Conservation (phyloP, 2,888 invertebrate genomes). For the Amiota communis region DNA sequence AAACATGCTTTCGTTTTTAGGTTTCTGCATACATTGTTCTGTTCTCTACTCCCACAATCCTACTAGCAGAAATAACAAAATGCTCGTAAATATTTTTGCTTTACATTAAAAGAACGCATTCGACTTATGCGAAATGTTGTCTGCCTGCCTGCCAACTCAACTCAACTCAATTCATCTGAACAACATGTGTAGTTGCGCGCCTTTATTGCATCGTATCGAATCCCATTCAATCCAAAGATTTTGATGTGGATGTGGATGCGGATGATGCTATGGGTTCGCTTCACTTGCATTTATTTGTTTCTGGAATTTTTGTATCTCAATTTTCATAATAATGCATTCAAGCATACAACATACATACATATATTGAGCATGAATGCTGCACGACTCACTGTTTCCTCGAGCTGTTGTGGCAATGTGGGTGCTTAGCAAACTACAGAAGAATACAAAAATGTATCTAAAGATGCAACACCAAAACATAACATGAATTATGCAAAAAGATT, state of each 20-base stretch:
- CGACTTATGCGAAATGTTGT: background rate
- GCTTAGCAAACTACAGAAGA: background rate
- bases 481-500: conserved; percentile 24
- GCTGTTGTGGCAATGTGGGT: conserved; percentile 8
- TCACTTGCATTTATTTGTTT: conserved; percentile 31
- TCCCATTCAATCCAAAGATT: background rate
- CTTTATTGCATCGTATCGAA: background rate
- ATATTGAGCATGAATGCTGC: background rate
- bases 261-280: background rate
- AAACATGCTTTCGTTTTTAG: too few species aligned
- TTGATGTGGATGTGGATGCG: too few species aligned
- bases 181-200: conserved; percentile 10
- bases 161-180: background rate
- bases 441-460: too few species aligned
- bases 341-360: background rate
- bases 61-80: background rate
- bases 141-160: background rate
- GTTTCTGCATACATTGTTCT: too few species aligned
- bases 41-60: background rate
- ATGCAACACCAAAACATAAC: background rate
- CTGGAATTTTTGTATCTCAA: conserved; percentile 59
- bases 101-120: conserved; percentile 14
- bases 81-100: conserved; percentile 21
- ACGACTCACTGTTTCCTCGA: background rate
- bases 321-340: conserved; percentile 58